phyloP scores from a whole-genome alignment of 1,140 invertebrate genomes.

The Rhagoletis pomonella region DNA sequence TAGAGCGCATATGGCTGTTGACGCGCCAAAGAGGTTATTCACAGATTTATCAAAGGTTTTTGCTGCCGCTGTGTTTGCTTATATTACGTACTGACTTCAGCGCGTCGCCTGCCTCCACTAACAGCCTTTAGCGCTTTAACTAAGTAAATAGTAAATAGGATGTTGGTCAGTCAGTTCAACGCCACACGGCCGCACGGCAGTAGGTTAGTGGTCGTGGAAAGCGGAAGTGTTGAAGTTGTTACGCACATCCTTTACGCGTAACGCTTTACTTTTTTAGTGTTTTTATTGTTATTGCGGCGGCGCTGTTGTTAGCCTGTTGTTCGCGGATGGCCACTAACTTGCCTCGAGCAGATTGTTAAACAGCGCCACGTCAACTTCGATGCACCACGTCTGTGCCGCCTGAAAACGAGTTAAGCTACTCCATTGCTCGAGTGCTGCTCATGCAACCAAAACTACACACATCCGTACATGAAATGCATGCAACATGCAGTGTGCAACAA shows the following conservation, averaged over 20 bases:
- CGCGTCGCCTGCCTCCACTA: not conserved
- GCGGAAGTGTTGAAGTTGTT: constrained; percentile 47
- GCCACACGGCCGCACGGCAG: not conserved
- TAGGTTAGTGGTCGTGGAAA: not conserved
- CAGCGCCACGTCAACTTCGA: not conserved
- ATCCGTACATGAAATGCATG: not conserved
- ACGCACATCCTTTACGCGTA: not conserved
- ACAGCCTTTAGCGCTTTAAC: not conserved
- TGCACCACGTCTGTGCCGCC: not conserved
- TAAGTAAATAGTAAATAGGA: too few species aligned
- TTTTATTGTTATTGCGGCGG: not conserved
- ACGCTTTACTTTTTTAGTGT: not conserved
- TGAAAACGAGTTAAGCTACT: not conserved
- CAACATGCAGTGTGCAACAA: not conserved
- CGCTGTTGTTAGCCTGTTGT: not conserved
- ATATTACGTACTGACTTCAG: not conserved
- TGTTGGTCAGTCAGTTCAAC: too few species aligned
- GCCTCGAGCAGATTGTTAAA: not conserved
- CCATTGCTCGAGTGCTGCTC: not conserved
- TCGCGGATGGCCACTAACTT: not conserved
- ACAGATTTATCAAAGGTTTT: too few species aligned
- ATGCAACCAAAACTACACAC: not conserved
- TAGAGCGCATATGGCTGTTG: too few species aligned
- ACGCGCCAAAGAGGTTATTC: too few species aligned
- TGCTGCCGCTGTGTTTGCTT: too few species aligned